A percentile compares a stretch with the other conserved stretches of the same genome.
Evolutionary conservation across 2,888 invertebrate genomes (phyloP).

Genomic region (Diogma glabrata): DNA sequence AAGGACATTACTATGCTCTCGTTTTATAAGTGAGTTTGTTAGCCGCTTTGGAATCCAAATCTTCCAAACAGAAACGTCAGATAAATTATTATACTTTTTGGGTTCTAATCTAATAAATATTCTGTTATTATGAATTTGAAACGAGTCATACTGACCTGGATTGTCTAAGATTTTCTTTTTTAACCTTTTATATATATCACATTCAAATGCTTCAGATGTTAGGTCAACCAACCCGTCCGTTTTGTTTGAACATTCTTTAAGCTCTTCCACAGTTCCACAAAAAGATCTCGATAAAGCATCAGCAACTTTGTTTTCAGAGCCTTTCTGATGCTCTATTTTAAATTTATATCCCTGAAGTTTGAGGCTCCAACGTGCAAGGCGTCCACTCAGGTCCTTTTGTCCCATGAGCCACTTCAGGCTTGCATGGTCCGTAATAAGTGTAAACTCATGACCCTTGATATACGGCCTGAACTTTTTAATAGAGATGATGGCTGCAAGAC

Average conservation of each 20-base stretch:
- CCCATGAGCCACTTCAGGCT: background rate
- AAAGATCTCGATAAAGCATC: background rate
- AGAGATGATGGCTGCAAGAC: background rate
- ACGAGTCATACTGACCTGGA: background rate
- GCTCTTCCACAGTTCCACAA: background rate
- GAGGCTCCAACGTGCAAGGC: background rate
- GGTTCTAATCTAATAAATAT: background rate
- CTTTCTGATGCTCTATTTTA: background rate
- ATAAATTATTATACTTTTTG: conserved; percentile 13
- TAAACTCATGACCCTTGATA: background rate
- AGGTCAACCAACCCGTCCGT: background rate
- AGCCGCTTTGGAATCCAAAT: background rate
- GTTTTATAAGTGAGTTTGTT: background rate
- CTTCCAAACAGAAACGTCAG: too few relatives aligned
- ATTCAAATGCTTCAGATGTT: background rate
- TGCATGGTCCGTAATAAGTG: background rate
- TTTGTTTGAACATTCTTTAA: background rate
- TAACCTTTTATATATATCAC: background rate
- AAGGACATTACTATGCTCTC: background rate
- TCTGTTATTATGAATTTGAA: background rate
- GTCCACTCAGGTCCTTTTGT: background rate
- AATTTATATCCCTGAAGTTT: background rate
- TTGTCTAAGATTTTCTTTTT: background rate
- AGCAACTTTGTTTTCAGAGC: background rate
- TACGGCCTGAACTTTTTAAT: background rate